Conservation (phyloP, 2,888 invertebrate species). For the Andrena fulva region DNA sequence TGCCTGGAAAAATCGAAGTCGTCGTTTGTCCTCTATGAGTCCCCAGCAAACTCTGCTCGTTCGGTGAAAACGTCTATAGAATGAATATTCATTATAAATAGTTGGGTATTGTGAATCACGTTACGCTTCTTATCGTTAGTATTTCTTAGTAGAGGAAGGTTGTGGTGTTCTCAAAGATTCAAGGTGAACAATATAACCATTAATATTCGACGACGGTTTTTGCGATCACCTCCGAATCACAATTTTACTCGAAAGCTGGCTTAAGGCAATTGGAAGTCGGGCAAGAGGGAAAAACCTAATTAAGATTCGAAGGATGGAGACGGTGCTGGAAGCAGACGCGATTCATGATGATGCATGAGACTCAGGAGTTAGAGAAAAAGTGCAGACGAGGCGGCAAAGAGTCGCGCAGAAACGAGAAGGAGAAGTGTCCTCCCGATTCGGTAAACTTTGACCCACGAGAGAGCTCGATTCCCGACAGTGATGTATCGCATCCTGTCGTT, state of each 20-base stretch:
- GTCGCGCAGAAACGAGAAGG: conserved; percentile 54
- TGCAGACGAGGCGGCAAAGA: conserved; percentile 41
- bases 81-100: too few species aligned
- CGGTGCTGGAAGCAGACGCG: conserved; percentile 18
- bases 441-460: conserved; percentile 78
- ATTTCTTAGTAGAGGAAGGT: too few species aligned
- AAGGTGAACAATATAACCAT: background rate
- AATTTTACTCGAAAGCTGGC: background rate
- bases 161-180: too few species aligned
- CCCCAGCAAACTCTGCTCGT: too few species aligned
- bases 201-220: background rate
- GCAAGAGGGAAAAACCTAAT: conserved; percentile 26
- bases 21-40: background rate
- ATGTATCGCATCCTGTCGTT: conserved; percentile 78
- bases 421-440: conserved; percentile 76
- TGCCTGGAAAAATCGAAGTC: background rate
- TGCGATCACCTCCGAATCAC: background rate
- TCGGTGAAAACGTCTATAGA: too few species aligned
- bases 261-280: background rate
- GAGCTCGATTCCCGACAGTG: conserved; percentile 76
- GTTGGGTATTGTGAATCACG: too few species aligned
- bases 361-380: background rate
- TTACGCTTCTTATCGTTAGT: too few species aligned
- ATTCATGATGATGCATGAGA: conserved; percentile 45
- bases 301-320: conserved; percentile 38